A percentile compares a stretch with the other conserved stretches of the same genome.
These are phyloP conservation scores for Mirza zaza DNA, from an alignment of 2,113 vertebrate genomes.

Conservation along the genomic window DNA sequence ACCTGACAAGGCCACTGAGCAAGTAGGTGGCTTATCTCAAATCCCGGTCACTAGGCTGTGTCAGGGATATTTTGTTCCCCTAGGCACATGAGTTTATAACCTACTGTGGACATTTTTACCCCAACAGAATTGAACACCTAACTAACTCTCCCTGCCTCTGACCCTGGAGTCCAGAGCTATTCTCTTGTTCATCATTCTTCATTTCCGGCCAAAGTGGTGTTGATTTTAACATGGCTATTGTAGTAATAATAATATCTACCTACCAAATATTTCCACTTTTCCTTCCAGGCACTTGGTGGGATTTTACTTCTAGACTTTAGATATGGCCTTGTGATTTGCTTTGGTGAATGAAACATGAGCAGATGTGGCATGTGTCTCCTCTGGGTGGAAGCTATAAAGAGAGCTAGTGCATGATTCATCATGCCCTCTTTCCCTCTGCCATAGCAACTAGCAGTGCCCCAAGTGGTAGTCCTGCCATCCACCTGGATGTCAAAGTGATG, in stretches of 20 bases:
- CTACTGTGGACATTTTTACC: not conserved
- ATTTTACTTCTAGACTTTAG: not conserved
- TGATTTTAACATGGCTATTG: not conserved
- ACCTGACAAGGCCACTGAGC: not conserved
- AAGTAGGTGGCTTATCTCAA: not conserved
- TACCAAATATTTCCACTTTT: not conserved
- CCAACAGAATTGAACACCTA: not conserved
- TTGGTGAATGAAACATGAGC: not conserved
- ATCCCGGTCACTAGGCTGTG: not conserved
- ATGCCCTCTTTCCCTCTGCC: not conserved
- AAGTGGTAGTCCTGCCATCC: no score
- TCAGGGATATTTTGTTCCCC: not conserved
- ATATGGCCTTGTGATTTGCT: not conserved
- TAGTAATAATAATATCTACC: not conserved
- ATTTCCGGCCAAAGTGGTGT: not conserved
- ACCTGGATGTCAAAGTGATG: not conserved
- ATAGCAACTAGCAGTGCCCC: not conserved
- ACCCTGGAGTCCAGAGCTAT: not conserved
- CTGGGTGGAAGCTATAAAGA: not conserved
- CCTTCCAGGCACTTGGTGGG: not conserved
- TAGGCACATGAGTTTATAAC: not conserved
- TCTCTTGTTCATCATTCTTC: not conserved
- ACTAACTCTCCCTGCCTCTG: not conserved
- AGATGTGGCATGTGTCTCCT: not conserved
- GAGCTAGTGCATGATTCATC: not conserved